Conservation (phyloP, 2,888 invertebrate genomes). For the Linyphia triangularis region DNA sequence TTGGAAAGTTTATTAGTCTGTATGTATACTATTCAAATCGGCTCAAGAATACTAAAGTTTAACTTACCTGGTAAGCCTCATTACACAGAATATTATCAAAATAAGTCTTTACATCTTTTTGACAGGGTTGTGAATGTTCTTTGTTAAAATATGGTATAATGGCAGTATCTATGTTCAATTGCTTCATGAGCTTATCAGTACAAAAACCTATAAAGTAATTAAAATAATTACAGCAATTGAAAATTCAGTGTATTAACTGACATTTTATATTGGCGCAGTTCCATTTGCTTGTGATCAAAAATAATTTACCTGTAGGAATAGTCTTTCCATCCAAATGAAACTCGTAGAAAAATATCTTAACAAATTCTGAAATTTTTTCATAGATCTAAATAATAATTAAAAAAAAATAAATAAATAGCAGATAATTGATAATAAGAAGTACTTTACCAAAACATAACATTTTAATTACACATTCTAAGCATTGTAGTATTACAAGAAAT, state of each 20-base stretch:
- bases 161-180: constrained; percentile 57
- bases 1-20: too few species aligned
- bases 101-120: constrained; percentile 47
- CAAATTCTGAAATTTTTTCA: constrained; percentile 31
- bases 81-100: constrained; percentile 46
- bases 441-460: neutral
- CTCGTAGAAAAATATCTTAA: constrained; percentile 50
- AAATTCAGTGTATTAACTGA: neutral
- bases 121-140: neutral
- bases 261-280: neutral
- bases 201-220: constrained; percentile 45
- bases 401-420: neutral
- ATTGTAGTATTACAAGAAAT: too few species aligned
- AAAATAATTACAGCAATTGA: neutral
- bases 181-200: constrained; percentile 37
- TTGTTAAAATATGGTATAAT: constrained; percentile 33
- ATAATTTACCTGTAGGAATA: constrained; percentile 39
- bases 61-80: constrained; percentile 37
- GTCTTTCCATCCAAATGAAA: constrained; percentile 31
- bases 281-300: too few species aligned
- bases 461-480: neutral
- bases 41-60: too few species aligned
- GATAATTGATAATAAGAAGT: too few species aligned
- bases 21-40: too few species aligned
- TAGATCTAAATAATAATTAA: constrained; percentile 26